These are phyloP conservation scores for Cantharis flavilabris DNA, from an alignment of 2,888 invertebrate species.

Conservation along the genomic window DNA sequence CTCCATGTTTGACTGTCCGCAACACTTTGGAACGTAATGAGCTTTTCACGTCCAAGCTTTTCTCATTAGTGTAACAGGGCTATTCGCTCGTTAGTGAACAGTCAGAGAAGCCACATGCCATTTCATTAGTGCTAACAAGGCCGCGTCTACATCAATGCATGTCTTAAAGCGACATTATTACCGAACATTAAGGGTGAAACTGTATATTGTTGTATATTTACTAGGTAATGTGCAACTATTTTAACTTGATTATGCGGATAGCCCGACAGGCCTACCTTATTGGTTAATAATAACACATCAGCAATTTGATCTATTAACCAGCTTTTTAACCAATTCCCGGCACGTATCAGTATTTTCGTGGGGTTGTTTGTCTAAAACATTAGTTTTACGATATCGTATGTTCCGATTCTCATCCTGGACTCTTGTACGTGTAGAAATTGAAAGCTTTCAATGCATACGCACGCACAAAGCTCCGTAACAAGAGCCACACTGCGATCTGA, in stretches of 20 bases:
- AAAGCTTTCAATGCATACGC: slow-evolving; percentile 35
- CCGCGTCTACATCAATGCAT: slow-evolving; percentile 41
- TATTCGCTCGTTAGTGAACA: slow-evolving; percentile 50
- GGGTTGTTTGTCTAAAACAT: neutral
- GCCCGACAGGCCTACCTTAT: neutral
- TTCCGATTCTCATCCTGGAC: slow-evolving; percentile 23
- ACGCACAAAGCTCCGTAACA: slow-evolving; percentile 36
- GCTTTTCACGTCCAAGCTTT: slow-evolving; percentile 54
- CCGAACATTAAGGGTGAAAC: slow-evolving; percentile 27
- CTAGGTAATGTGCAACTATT: neutral
- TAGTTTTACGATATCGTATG: neutral
- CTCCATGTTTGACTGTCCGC: slow-evolving; percentile 44
- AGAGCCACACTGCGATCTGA: slow-evolving; percentile 40
- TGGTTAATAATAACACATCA: neutral
- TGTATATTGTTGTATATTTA: neutral
- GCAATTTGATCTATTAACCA: neutral
- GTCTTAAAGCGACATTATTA: slow-evolving; percentile 38
- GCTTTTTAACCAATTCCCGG: neutral
- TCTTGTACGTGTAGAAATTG: slow-evolving; percentile 28
- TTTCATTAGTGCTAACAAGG: slow-evolving; percentile 55
- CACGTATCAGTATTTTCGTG: neutral
- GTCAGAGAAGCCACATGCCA: slow-evolving; percentile 49
- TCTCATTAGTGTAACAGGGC: slow-evolving; percentile 55
- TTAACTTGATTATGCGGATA: neutral
- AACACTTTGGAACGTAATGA: slow-evolving; percentile 52